Conservation (phyloP, 2,888 invertebrate species). For the Eudemis profundana region DNA sequence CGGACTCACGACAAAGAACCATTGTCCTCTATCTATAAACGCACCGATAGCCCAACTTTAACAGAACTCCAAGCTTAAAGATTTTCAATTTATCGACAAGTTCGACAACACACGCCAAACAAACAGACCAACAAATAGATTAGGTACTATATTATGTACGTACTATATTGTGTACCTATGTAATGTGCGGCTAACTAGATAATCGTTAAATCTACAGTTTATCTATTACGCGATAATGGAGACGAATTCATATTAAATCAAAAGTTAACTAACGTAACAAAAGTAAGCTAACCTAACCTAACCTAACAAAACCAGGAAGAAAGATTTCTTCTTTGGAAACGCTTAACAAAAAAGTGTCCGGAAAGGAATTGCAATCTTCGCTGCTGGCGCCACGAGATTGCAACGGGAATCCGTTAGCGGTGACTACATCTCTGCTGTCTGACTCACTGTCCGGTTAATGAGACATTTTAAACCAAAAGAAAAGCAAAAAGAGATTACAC, state of each 20-base stretch:
- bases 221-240: background rate
- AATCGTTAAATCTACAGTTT: background rate
- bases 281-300: too few species aligned
- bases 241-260: background rate
- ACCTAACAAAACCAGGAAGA: background rate
- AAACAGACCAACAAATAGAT: background rate
- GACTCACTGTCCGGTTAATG: slow-evolving; percentile 41
- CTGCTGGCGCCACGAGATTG: slow-evolving; percentile 37
- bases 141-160: too few species aligned
- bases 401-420: slow-evolving; percentile 35
- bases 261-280: too few species aligned
- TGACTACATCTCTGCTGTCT: slow-evolving; percentile 36
- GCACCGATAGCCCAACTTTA: slow-evolving; percentile 2
- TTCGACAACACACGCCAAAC: slow-evolving; percentile 4
- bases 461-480: slow-evolving; percentile 36
- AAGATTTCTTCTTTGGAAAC: background rate
- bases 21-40: slow-evolving; percentile 51
- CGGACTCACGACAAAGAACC: slow-evolving; percentile 53
- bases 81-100: background rate
- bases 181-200: background rate
- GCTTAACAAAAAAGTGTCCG: slow-evolving; percentile 18
- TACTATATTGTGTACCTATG: too few species aligned
- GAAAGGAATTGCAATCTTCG: slow-evolving; percentile 37
- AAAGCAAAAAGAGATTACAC: slow-evolving; percentile 24
- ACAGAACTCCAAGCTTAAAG: slow-evolving; percentile 9